Base-by-base conservation (phyloP, 2,113 vertebrate species). In the Rana temporaria region DNA sequence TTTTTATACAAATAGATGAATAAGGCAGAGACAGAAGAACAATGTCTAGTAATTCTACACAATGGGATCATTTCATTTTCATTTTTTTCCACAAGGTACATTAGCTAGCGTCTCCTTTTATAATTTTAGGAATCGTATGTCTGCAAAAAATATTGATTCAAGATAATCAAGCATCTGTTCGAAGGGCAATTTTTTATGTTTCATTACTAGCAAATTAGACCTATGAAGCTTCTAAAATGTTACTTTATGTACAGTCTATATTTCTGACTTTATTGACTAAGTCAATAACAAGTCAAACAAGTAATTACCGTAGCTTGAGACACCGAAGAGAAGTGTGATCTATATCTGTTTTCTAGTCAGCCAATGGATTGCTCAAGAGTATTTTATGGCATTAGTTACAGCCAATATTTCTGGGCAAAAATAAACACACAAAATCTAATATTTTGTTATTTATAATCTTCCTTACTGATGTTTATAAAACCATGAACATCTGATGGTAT, bases 61-160 rank as follows among this genome's bases (percentile, higher is more conserved):
- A 83, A 83, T 68, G 55, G 81, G 72, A 83, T 83, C 76, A 83
- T 83, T 83, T 83, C 81, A 76, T 83, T 83, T 83, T 83, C 81
- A 83, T 83, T 83, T 83, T 81, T 74, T 83, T 32, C 26, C 76
- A 64, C 62, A 59, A 82, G 72, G 66, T 66, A 75, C 72, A 76
- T 83, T 83, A 83, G 81, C 60, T 75, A 55, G 34, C 56, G 53
- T 76, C 81, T 83, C 48, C 63, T 68, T 30, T 75, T 76, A 67
- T 83, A 83, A 83, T 83, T 83, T 66, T 75, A 83, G 60, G 34
- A 83, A 75, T 76, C 60, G 42, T 65, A 67, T 22, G 32, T 83
- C 63, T 83, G 71, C 63, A 75, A 83, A 83, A 83, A 83, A 75
- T 67, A 76, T 73, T 38, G 48, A 73, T 82, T 82, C 34, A 67